These are phyloP conservation scores for Myocastor coypus DNA, from an alignment of 2,113 vertebrate species.

Conservation along the genomic window DNA sequence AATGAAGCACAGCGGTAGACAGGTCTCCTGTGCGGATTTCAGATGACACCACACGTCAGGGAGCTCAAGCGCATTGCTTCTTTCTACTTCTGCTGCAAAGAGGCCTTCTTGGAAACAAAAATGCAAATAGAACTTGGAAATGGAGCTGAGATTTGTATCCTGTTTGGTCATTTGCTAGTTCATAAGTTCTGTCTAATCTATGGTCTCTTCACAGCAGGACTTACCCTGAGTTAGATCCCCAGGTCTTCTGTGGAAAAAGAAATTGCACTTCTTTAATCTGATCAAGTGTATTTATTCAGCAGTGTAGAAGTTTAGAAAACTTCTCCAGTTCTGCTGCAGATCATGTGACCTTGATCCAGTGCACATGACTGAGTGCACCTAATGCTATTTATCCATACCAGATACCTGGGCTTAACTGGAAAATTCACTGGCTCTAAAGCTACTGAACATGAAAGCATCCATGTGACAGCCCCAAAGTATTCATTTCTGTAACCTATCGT, in stretches of 20 bases:
- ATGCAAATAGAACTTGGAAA: slow-evolving; percentile 57
- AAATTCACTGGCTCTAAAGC: neutral
- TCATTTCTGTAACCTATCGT: accelerated
- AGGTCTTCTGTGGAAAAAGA: neutral
- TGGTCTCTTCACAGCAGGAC: neutral
- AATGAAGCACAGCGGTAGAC: slow-evolving; percentile 70
- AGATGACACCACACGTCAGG: slow-evolving; percentile 56
- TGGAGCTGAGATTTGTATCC: neutral
- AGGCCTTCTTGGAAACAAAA: slow-evolving; percentile 58
- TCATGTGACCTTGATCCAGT: neutral
- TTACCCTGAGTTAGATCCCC: neutral
- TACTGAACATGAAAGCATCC: neutral
- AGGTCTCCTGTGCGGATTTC: slow-evolving; percentile 58
- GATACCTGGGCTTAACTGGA: accelerated
- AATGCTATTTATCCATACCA: neutral
- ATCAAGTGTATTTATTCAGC: neutral
- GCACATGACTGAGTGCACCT: neutral
- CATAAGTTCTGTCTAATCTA: neutral
- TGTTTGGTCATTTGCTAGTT: slow-evolving; percentile 35
- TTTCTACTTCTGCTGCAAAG: slow-evolving; percentile 64
- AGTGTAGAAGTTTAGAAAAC: neutral
- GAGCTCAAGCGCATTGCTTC: neutral
- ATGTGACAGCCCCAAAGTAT: neutral
- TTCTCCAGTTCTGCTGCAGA: slow-evolving; percentile 1
- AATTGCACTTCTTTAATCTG: neutral